A percentile compares a stretch with the other conserved stretches of the same genome.
Conservation (phyloP, 2,113 vertebrate species). For the mouse (Mus musculus) region GRCm39 chr11:30436501-30437000, state of each 20-base stretch:
- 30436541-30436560: slow-evolving; percentile 83
- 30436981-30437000: slow-evolving; percentile 32
- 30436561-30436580: slow-evolving; percentile 83
- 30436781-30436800: slow-evolving; percentile 48
- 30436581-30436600: slow-evolving; percentile 82
- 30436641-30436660: slow-evolving; percentile 84
- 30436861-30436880: slow-evolving; percentile 47
- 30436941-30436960: slow-evolving; percentile 40
- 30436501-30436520: slow-evolving; percentile 87
- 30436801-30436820: slow-evolving; percentile 10
- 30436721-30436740: not conserved
- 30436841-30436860: slow-evolving; percentile 53
- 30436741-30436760: slow-evolving; percentile 37
- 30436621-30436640: slow-evolving; percentile 86
- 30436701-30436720: slow-evolving; percentile 63
- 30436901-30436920: slow-evolving; percentile 56
- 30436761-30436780: slow-evolving; percentile 40
- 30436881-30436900: not conserved
- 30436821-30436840: slow-evolving; percentile 24
- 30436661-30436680: slow-evolving; percentile 74
- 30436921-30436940: slow-evolving; percentile 15
- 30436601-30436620: slow-evolving; percentile 86
- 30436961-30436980: slow-evolving; percentile 46
- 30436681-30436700: slow-evolving; percentile 62
- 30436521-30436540: slow-evolving; percentile 76